Conservation (phyloP, 2,888 invertebrate species). For the Cremastinae sp. region DNA sequence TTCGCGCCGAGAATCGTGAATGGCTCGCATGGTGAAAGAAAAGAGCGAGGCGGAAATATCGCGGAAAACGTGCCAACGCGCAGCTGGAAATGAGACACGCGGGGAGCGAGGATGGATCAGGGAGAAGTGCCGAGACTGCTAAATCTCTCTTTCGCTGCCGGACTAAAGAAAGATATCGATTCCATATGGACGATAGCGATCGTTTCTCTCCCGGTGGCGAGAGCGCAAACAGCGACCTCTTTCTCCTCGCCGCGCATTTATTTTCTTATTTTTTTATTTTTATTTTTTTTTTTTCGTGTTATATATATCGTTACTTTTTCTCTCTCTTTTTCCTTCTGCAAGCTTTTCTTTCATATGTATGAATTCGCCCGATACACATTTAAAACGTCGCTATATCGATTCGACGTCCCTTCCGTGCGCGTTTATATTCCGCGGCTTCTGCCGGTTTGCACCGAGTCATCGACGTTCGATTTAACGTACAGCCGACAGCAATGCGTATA, state of each 20-base stretch:
- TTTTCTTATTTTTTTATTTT: background rate
- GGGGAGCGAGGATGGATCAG: conserved; percentile 22
- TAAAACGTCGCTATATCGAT: too few species aligned
- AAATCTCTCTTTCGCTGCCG: conserved; percentile 48
- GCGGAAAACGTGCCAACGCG: background rate
- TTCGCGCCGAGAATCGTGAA: too few species aligned
- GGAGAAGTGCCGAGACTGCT: conserved; percentile 1
- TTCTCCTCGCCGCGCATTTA: conserved; percentile 11
- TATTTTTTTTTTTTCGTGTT: background rate
- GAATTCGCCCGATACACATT: conserved; percentile 23
- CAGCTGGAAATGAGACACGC: conserved; percentile 42
- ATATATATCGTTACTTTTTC: background rate
- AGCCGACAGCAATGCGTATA: conserved; percentile 47
- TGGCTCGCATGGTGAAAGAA: background rate
- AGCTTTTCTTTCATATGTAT: conserved; percentile 42
- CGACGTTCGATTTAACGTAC: conserved; percentile 55
- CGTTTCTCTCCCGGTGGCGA: conserved; percentile 39
- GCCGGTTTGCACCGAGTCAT: conserved; percentile 36
- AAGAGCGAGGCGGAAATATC: background rate
- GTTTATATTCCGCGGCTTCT: conserved; percentile 50
- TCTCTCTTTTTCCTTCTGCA: background rate
- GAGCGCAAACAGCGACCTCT: conserved; percentile 3
- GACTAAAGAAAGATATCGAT: conserved; percentile 55
- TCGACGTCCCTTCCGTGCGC: conserved; percentile 20
- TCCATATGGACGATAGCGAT: conserved; percentile 42